These are phyloP conservation scores for Stichodactyla mertensii DNA, from an alignment of 64 coral and sea anemone species.

Conservation along the genomic window DNA sequence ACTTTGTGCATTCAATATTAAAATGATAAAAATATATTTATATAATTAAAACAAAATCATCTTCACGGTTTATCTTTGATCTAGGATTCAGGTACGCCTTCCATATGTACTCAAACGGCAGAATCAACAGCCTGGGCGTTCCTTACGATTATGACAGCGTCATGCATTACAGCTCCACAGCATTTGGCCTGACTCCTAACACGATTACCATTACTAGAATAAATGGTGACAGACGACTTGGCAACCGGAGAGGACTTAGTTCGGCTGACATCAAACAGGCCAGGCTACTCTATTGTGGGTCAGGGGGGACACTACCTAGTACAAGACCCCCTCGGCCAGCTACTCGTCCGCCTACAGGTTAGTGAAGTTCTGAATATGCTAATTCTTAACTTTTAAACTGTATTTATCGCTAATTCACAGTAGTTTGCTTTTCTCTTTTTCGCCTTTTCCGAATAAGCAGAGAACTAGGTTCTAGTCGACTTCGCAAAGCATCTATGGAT, in stretches of 20 bases:
- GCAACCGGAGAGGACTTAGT: background rate
- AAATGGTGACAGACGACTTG: background rate
- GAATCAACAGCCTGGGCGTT: constrained; percentile 12
- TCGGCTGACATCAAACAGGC: background rate
- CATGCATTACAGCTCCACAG: background rate
- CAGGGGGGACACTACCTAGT: background rate
- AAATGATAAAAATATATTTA: background rate
- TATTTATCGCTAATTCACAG: too few species aligned
- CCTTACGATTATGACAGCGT: constrained; percentile 12
- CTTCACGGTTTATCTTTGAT: background rate
- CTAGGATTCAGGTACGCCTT: background rate
- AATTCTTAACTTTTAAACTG: too few species aligned
- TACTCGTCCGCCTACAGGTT: constrained; percentile 2
- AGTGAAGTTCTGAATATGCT: background rate
- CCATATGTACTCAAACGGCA: background rate
- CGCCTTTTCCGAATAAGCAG: too few species aligned
- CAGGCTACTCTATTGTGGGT: constrained; percentile 11
- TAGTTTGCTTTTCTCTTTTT: too few species aligned
- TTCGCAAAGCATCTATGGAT: too few species aligned
- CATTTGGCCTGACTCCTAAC: background rate
- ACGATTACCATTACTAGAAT: background rate
- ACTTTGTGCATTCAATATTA: background rate
- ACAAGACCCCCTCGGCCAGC: background rate
- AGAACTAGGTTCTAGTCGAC: too few species aligned
- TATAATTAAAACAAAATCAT: background rate